phyloP scores from a whole-genome alignment of 1,140 invertebrate genomes.

The Zelostemma sp. region DNA sequence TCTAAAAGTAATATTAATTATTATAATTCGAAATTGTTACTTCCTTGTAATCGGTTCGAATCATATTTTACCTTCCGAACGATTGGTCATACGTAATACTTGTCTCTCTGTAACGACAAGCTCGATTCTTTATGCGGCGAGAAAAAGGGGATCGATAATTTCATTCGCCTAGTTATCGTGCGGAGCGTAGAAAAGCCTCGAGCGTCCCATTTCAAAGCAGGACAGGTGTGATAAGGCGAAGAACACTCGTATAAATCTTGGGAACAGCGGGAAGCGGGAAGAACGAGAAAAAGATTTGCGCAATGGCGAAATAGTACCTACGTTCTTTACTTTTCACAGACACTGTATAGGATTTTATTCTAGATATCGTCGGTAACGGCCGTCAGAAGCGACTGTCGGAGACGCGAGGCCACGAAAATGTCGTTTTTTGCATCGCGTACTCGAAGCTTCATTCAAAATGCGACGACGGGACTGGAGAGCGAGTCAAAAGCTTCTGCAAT shows the following conservation, averaged over 20 bases:
- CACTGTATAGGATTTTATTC: constrained; percentile 8
- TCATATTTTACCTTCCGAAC: background rate
- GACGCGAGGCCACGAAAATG: constrained; percentile 19
- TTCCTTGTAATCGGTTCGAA: background rate
- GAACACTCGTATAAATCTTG: constrained; percentile 47
- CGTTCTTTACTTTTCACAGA: constrained; percentile 25
- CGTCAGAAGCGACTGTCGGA: background rate
- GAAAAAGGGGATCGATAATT: constrained; percentile 41
- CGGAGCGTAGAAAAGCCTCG: constrained; percentile 29
- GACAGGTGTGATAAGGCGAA: constrained; percentile 46
- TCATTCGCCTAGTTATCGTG: constrained; percentile 41
- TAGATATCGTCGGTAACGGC: constrained; percentile 19
- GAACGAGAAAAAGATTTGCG: constrained; percentile 42
- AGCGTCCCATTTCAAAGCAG: constrained; percentile 38
- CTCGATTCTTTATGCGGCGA: constrained; percentile 3
- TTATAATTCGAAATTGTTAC: no score
- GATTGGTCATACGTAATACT: background rate
- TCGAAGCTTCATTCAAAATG: no score
- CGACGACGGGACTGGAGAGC: background rate
- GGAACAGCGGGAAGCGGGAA: constrained; percentile 9
- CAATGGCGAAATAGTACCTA: constrained; percentile 21
- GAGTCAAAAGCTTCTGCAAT: no score
- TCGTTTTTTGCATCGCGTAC: constrained; percentile 13
- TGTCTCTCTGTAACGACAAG: background rate
- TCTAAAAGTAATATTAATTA: no score